A percentile compares a stretch with the other conserved stretches of the same genome.
Conservation (phyloP, 2,888 invertebrate species). For the Hydrotaea diabolus region DNA sequence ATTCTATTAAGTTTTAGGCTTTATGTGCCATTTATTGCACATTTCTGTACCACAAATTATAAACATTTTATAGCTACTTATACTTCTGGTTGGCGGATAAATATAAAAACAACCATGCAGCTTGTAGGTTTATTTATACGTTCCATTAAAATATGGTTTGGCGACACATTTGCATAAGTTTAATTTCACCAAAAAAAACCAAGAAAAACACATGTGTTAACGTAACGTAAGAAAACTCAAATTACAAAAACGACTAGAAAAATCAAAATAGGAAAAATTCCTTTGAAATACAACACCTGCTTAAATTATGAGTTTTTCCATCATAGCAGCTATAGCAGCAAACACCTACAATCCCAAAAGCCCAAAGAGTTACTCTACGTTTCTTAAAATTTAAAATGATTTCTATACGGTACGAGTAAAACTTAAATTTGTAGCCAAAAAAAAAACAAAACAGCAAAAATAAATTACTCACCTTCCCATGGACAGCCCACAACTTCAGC, state of each 20-base stretch:
- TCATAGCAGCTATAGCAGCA: constrained; percentile 20
- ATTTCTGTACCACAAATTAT: too few species aligned
- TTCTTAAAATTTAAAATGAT: too few species aligned
- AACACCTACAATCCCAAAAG: constrained; percentile 44
- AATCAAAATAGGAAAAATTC: not conserved
- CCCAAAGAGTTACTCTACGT: not conserved
- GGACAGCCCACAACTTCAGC: constrained; percentile 90
- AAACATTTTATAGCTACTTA: not conserved
- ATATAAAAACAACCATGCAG: not conserved
- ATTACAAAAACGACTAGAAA: constrained; percentile 22
- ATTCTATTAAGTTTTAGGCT: too few species aligned
- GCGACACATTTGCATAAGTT: constrained; percentile 51
- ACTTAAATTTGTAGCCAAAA: not conserved
- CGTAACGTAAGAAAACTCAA: constrained; percentile 11
- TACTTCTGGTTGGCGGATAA: not conserved
- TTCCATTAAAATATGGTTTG: constrained; percentile 35
- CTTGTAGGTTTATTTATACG: constrained; percentile 39
- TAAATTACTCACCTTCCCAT: constrained; percentile 86
- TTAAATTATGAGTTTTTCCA: constrained; percentile 31
- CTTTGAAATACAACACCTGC: constrained; percentile 54
- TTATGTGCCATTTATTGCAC: too few species aligned
- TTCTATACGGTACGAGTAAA: too few species aligned
- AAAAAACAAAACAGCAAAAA: constrained; percentile 30
- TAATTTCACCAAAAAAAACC: constrained; percentile 1
- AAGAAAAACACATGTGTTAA: too few species aligned